These are phyloP conservation scores for Leontopithecus rosalia DNA, from an alignment of 2,797 vertebrate genomes.

Conservation along the genomic window DNA sequence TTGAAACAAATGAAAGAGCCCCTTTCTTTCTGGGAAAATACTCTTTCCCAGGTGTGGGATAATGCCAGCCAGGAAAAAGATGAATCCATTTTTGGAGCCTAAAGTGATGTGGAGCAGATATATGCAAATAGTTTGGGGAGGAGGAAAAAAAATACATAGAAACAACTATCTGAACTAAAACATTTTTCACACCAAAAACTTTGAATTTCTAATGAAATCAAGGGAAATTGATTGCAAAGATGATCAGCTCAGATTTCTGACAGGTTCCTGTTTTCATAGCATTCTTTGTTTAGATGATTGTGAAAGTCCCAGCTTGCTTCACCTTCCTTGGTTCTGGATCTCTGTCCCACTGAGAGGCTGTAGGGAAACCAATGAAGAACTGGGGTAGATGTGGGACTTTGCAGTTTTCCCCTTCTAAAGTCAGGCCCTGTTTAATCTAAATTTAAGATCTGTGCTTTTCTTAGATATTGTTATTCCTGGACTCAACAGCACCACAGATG, in stretches of 20 bases:
- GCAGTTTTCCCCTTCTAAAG: neutral
- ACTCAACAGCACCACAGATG: slow-evolving; percentile 95
- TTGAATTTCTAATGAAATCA: slow-evolving; percentile 37
- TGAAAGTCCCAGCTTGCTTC: neutral
- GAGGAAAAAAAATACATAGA: neutral
- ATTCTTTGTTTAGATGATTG: neutral
- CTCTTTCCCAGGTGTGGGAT: neutral
- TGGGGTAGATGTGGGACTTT: neutral
- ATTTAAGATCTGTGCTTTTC: slow-evolving; percentile 54
- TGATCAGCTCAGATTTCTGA: neutral
- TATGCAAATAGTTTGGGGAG: neutral
- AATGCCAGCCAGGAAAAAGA: neutral
- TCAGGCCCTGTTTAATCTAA: slow-evolving; percentile 22
- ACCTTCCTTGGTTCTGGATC: neutral
- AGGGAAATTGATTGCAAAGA: neutral
- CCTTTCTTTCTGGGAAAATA: neutral
- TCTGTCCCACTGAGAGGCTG: neutral
- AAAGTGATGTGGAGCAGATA: neutral
- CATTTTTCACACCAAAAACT: neutral
- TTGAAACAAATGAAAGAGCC: neutral
- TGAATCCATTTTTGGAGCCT: neutral
- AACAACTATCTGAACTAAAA: neutral
- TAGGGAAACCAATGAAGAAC: neutral
- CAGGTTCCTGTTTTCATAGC: neutral
- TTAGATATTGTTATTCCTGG: slow-evolving; percentile 99